Base-by-base conservation (phyloP, 2,888 invertebrate species). In the Thecocarcelia acutangulata region DNA sequence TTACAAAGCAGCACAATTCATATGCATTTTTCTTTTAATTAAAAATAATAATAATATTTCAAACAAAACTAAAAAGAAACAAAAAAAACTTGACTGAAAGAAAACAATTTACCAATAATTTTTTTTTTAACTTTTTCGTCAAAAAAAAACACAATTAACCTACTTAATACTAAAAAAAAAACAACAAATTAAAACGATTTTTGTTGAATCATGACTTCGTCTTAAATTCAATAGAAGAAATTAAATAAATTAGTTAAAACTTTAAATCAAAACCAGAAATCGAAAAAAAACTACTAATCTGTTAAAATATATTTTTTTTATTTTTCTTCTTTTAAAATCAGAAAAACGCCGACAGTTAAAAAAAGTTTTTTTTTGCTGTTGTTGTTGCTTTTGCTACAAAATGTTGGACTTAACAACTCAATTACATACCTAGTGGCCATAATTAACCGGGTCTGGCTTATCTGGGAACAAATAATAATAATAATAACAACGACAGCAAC, bases 221-320 rank as follows among this genome's bases (percentile, higher is more conserved):
- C 24, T n/a, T 46, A 15, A 33, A 42, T 78, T 78, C 74, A 82
- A 74, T 78, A 70, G 59, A 42, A 50, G 58, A 78, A 82, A 82
- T 82, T 78, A 74, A 78, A 58, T 78, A 82, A 78, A 82, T 78
- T 74, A 78, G 82, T 82, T 78, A 52, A 78, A 59, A 70, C 74
- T 64, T 63, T 70, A 19, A 78, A 58, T 58, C 68, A 63, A 33
- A 77, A 42, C 24, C 33, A 28, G 3, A 28, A 28, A 28, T 9
- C 33, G 9, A 33, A 58, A 68, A 33, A 19, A 58, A 48, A 44
- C 19, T 50, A 19, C 8, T 21, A 48, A 33, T 3, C 48, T 19
- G 13, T 61, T 33, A 21, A 54, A 17, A 13, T 33, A 33, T 40
- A n/a, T n/a, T n/a, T n/a, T n/a, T 19, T 58, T 12, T 15, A 28